Percentiles rank a stretch among this genome's conserved stretches.
Evolutionary conservation across 1,140 invertebrate genomes (phyloP).

Genomic region (Neoseiulus cucumeris): DNA sequence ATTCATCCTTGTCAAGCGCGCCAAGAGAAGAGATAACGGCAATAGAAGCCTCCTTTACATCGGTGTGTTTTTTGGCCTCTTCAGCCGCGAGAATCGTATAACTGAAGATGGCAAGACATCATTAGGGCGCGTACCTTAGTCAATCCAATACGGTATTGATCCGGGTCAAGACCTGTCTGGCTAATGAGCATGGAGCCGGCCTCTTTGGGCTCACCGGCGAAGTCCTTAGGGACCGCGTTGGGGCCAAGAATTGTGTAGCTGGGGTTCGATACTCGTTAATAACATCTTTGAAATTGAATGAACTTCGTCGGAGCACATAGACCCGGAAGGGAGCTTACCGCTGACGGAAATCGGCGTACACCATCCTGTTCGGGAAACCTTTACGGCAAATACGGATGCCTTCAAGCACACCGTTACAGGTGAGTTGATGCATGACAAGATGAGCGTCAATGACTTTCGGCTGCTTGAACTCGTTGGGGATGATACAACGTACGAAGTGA

Average conservation of each 20-base stretch:
- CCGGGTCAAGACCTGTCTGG: constrained; percentile 52
- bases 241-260: constrained; percentile 78
- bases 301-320: too few relatives aligned
- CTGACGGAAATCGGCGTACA: constrained; percentile 99
- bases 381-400: constrained; percentile 99
- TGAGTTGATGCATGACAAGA: constrained; percentile 98
- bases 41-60: constrained; percentile 59
- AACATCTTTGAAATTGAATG: background rate
- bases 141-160: constrained; percentile 80
- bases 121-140: constrained; percentile 61
- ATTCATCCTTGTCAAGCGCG: constrained; percentile 65
- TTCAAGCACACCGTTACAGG: constrained; percentile 99
- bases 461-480: constrained; percentile 41
- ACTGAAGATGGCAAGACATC: constrained; percentile 29
- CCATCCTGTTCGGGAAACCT: constrained; percentile 99
- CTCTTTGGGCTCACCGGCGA: constrained; percentile 57
- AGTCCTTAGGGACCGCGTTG: constrained; percentile 50
- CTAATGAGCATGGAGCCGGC: constrained; percentile 57
- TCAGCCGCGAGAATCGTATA: constrained; percentile 77
- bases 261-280: constrained; percentile 17
- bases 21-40: constrained; percentile 54
- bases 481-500: constrained; percentile 46
- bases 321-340: constrained; percentile 43
- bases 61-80: constrained; percentile 42
- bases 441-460: constrained; percentile 84